Conservation (phyloP, 1,140 invertebrate genomes). For the Tetragnatha versicolor region DNA sequence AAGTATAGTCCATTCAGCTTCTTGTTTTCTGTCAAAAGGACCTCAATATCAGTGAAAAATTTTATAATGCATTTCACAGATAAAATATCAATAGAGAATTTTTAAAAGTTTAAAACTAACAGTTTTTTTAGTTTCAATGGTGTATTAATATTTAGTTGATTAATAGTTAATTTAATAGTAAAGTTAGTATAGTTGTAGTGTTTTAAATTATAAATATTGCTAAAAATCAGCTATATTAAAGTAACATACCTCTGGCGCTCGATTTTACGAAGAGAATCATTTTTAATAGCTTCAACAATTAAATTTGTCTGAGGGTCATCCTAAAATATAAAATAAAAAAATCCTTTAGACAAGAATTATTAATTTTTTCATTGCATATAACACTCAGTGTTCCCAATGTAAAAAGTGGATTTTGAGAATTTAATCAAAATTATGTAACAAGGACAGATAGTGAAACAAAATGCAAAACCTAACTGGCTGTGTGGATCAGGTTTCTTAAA, state of each 20-base stretch:
- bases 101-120: neutral
- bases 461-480: no score
- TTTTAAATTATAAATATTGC: neutral
- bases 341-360: neutral
- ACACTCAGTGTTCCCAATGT: no score
- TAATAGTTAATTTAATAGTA: neutral
- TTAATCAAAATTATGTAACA: no score
- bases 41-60: no score
- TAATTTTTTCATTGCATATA: no score
- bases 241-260: slow-evolving; percentile 72
- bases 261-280: slow-evolving; percentile 79
- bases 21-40: slow-evolving; percentile 69
- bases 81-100: neutral
- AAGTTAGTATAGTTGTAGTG: neutral
- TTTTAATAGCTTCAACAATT: slow-evolving; percentile 79
- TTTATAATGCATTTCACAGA: neutral
- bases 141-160: neutral
- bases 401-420: no score
- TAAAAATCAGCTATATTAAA: neutral
- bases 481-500: no score
- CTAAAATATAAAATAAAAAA: slow-evolving; percentile 62
- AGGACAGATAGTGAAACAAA: no score
- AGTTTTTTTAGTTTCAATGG: neutral
- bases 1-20: slow-evolving; percentile 85
- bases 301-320: slow-evolving; percentile 77